Conservation (phyloP, 2,797 vertebrate genomes). For the Knipowitschia caucasica region DNA sequence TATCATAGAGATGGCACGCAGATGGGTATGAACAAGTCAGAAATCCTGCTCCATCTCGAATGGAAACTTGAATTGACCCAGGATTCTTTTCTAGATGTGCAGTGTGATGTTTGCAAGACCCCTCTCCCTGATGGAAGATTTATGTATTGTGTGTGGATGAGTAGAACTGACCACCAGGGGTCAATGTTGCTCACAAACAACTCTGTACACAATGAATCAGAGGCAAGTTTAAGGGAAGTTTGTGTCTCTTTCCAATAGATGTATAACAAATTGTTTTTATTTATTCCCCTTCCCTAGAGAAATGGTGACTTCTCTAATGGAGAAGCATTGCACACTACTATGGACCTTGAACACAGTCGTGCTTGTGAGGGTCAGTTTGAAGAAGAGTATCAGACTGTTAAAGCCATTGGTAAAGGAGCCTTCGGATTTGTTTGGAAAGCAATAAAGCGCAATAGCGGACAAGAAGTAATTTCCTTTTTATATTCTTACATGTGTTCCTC, state of each 20-base stretch:
- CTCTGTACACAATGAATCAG: constrained; percentile 68
- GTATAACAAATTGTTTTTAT: not conserved
- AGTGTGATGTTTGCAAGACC: constrained; percentile 79
- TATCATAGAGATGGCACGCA: constrained; percentile 86
- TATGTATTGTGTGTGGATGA: constrained; percentile 88
- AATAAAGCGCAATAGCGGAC: constrained; percentile 63
- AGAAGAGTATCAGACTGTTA: constrained; percentile 81
- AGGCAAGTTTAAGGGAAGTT: constrained; percentile 80
- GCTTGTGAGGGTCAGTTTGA: constrained; percentile 87
- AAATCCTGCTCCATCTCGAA: not conserved
- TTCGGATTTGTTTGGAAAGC: constrained; percentile 95
- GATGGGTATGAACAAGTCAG: constrained; percentile 71
- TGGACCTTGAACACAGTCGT: constrained; percentile 81
- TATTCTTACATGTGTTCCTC: no score
- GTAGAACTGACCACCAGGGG: constrained; percentile 74
- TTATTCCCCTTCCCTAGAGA: constrained; percentile 53
- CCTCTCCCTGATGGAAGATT: constrained; percentile 62
- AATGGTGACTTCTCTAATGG: constrained; percentile 55
- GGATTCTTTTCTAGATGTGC: constrained; percentile 73
- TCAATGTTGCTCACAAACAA: constrained; percentile 58
- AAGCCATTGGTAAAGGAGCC: constrained; percentile 87
- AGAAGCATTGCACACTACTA: constrained; percentile 67
- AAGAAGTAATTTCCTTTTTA: constrained; percentile 75
- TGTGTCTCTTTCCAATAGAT: constrained; percentile 14
- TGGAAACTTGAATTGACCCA: not conserved